Evolutionary conservation across 2,113 vertebrate genomes (phyloP), one percentile per base, ranked within the genome.

Genomic region (Alethe castanea): DNA sequence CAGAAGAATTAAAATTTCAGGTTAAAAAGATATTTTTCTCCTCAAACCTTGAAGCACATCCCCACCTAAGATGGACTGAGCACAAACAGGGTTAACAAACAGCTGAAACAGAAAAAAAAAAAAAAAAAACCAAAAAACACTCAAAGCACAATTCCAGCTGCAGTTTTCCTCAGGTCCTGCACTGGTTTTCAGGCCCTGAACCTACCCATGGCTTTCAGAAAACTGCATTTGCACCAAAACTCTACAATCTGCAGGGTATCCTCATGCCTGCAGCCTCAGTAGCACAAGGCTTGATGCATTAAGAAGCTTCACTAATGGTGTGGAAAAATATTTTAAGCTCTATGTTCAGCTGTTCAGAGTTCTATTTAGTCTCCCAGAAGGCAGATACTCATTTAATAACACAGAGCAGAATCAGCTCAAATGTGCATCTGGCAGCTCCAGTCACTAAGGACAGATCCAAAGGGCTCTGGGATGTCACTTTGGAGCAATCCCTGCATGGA

Each of bases 1-100:
- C 23, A 76, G 17, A 47, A 2, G 7, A 19, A 2, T 19, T 5
- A 8, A 29, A 73, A 14, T 9, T 31, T 7, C 0, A 0, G 9
- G 7, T 24, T 26, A 19, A 86, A 67, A 67, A 12, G 6, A n/a
- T 5, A 3, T 10, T 74, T 60, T 93, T 56, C 29, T 84, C 19
- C 23, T 44, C 29, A n/a, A 47, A 53, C 23, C 6, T 52, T 12
- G n/a, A 56, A 67, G 36, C 42, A 42, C 24, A 59, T 50, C 8
- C 67, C 38, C 53, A 31, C 11, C 25, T 31, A 13, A 33, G 14
- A 69, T 48, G 26, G 33, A 3, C 36, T 53, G 54, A 60, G 22
- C 40, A 23, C 4, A 20, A 69, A 25, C 12, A 78, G 70, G 15
- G 24, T 56, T 61, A 88, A 38, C 40, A 48, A 78, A 42, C 8